Evolutionary conservation across 2,797 vertebrate species (phyloP), one percentile per base, ranked within the genome.

Genomic region (Eleutherodactylus coqui): DNA sequence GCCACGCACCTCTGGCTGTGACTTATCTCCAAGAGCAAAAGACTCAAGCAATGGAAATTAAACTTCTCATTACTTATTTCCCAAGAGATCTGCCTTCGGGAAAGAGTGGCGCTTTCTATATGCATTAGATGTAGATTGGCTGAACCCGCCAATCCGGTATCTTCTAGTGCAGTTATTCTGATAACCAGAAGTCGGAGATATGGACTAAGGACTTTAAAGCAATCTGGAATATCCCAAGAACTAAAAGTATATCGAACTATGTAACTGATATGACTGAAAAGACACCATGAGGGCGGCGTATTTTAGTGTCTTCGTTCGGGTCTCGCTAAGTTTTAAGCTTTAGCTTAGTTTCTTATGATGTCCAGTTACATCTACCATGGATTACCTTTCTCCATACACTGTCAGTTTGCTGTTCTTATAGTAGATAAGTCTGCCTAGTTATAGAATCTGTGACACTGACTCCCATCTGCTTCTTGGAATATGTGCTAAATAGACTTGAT

Each of bases 401-500:
- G 24, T 38, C 41, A 72, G 27, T 38, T 1, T 41, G 1, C 34
- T 19, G 1, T 24, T 70, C 34, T 11, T 41, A 24, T 36, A 16
- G 7, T 14, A 64, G 29, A 32, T 16, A 60, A 60, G 60, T 64
- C 34, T 41, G 14, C 13, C 5, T 41, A 45, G 70, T 27, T 13
- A 43, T 27, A 43, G 70, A 11, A 45, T 16, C 10, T 24, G 51
- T 51, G 51, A 38, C 11, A 38, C 11, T 11, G 21, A 77, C 5
- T 11, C 38, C 21, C 5, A 9, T 55, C 34, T n/a, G 19, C 51
- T 55, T 21, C 49, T 55, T 38, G 36, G 32, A 24, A 36, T 34
- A 9, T 53, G 29, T 49, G 45, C 19, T 53, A 77, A 82, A 38
- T n/a, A 70, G 51, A 19, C 64, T n/a, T 55, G 64, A 51, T 82